phyloP scores from a whole-genome alignment of 2,888 invertebrate genomes.

The Tenthredo distinguenda region DNA sequence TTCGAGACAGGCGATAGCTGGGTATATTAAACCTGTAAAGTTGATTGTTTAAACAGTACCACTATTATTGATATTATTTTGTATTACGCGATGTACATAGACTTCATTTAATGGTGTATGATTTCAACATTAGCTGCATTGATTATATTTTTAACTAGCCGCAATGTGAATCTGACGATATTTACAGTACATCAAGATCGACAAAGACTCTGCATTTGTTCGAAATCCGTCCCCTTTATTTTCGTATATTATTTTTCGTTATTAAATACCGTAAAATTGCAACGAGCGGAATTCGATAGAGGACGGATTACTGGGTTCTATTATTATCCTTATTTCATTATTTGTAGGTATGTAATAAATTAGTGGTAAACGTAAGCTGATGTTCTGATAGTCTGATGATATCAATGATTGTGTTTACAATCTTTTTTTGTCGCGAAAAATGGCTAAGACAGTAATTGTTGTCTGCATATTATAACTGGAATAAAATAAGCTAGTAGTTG shows the following conservation, averaged over 20 bases:
- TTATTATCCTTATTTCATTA: conserved; percentile 20
- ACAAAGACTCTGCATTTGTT: background rate
- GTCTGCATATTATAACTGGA: background rate
- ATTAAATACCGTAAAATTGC: background rate
- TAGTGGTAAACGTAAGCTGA: conserved; percentile 42
- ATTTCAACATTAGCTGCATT: conserved; percentile 5
- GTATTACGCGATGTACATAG: background rate
- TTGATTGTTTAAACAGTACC: background rate
- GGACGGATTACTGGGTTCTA: conserved; percentile 23
- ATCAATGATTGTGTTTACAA: conserved; percentile 50
- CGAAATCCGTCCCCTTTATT: background rate
- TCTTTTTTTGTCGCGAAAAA: conserved; percentile 54
- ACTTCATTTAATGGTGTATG: background rate
- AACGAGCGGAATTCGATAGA: background rate
- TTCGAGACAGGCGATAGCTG: background rate
- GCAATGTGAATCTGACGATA: background rate
- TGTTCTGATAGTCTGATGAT: conserved; percentile 38
- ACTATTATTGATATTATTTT: conserved; percentile 3
- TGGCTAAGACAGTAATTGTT: background rate
- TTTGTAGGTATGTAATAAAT: conserved; percentile 27
- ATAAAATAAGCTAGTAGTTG: conserved; percentile 18
- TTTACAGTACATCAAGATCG: background rate
- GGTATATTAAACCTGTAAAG: background rate
- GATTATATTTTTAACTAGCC: background rate
- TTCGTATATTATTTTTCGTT: background rate